Evolutionary conservation across 2,888 invertebrate species (phyloP).

Genomic region (Dyspetes luteomarginatus): DNA sequence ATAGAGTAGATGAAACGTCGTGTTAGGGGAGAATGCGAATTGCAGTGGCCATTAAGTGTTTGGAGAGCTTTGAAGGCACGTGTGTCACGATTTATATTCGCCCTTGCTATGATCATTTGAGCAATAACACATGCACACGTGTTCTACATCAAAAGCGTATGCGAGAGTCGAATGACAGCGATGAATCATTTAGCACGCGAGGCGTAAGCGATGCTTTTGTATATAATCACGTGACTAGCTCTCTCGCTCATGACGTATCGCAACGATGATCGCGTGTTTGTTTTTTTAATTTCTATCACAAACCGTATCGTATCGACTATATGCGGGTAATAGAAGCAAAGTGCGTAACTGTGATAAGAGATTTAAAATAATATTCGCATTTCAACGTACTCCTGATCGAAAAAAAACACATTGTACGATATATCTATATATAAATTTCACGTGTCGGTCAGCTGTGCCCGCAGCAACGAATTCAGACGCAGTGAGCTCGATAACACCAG

Average conservation of each 20-base stretch:
- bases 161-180: conserved; percentile 51
- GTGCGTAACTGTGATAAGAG: conserved; percentile 26
- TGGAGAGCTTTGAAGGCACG: conserved; percentile 5
- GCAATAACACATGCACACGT: conserved; percentile 36
- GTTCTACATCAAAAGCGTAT: conserved; percentile 20
- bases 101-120: neutral
- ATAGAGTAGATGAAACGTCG: conserved; percentile 17
- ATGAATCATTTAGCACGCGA: conserved; percentile 48
- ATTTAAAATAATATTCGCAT: conserved; percentile 26
- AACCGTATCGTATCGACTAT: conserved; percentile 33
- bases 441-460: no score
- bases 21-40: conserved; percentile 13
- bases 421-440: no score
- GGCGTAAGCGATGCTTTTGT: conserved; percentile 13
- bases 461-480: no score
- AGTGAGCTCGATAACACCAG: neutral
- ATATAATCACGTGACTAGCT: conserved; percentile 33
- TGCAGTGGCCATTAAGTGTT: conserved; percentile 9
- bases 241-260: conserved; percentile 41
- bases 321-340: conserved; percentile 6
- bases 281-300: conserved; percentile 1
- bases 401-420: neutral
- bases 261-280: conserved; percentile 38
- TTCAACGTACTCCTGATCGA: conserved; percentile 2
- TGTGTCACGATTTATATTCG: conserved; percentile 4